These are phyloP conservation scores for Petrocephalus sullivani DNA, from an alignment of 2,797 vertebrate species.

Conservation along the genomic window DNA sequence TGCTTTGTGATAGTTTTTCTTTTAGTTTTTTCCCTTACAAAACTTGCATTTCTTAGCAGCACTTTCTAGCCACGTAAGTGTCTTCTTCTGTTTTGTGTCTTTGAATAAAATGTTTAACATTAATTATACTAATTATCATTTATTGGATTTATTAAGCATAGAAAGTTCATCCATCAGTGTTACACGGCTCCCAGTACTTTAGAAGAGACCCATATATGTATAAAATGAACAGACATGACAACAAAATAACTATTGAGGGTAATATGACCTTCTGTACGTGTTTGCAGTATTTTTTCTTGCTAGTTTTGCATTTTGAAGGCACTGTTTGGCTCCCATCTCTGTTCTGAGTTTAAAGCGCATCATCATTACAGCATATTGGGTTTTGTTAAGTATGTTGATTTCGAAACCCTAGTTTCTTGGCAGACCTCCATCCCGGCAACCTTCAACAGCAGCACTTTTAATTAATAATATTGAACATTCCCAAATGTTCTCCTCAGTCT, in stretches of 20 bases:
- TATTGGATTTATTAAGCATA: background rate
- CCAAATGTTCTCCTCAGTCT: background rate
- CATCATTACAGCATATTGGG: background rate
- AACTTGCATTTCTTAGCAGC: background rate
- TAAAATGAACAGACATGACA: background rate
- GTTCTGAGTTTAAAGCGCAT: background rate
- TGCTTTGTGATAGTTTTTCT: background rate
- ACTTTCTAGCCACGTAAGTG: background rate
- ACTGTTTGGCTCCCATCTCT: background rate
- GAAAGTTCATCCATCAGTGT: background rate
- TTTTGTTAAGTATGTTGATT: background rate
- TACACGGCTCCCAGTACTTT: background rate
- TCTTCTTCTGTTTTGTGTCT: background rate
- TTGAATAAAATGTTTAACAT: background rate
- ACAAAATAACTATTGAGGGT: background rate
- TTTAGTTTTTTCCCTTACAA: background rate
- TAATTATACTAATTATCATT: background rate
- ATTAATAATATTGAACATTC: background rate
- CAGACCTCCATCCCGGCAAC: background rate
- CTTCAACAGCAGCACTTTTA: background rate
- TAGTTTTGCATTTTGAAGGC: background rate
- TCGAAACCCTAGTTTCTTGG: background rate
- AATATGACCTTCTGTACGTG: background rate
- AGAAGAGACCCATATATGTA: background rate
- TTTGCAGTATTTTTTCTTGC: background rate